Percentiles rank a stretch among this genome's conserved stretches.
phyloP scores from a whole-genome alignment of 2,113 vertebrate species.

The Pogonocichla stellata region DNA sequence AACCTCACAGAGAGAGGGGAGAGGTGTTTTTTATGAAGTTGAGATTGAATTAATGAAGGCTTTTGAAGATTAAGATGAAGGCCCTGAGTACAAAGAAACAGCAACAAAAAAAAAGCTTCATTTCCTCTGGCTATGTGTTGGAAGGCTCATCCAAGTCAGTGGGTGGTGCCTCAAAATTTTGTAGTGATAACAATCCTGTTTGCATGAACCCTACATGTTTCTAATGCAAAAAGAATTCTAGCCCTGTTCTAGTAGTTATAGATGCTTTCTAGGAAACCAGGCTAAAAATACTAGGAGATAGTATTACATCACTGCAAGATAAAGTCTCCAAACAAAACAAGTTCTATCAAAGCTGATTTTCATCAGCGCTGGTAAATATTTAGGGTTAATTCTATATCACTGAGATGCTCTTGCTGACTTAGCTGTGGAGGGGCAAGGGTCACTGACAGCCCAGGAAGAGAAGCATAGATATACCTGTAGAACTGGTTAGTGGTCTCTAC shows the following conservation, averaged over 20 bases:
- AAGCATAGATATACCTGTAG: background rate
- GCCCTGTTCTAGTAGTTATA: background rate
- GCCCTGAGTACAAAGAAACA: background rate
- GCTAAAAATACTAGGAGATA: background rate
- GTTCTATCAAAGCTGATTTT: background rate
- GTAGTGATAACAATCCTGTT: background rate
- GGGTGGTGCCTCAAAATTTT: background rate
- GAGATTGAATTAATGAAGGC: background rate
- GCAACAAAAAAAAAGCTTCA: background rate
- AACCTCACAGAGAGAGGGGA: background rate
- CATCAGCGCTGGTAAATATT: background rate
- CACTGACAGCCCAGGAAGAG: background rate
- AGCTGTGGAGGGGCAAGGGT: background rate
- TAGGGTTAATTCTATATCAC: background rate
- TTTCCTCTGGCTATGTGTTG: background rate
- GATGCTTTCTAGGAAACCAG: background rate
- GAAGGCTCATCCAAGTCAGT: background rate
- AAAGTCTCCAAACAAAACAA: background rate
- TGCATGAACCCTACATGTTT: background rate
- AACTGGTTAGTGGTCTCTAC: background rate
- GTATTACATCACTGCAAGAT: background rate
- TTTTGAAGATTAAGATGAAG: slow-evolving; percentile 58
- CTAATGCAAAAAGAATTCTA: background rate
- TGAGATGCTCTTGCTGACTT: background rate
- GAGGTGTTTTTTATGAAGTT: background rate